Conservation (phyloP, 2,888 invertebrate species). For the Ormia ochracea region DNA sequence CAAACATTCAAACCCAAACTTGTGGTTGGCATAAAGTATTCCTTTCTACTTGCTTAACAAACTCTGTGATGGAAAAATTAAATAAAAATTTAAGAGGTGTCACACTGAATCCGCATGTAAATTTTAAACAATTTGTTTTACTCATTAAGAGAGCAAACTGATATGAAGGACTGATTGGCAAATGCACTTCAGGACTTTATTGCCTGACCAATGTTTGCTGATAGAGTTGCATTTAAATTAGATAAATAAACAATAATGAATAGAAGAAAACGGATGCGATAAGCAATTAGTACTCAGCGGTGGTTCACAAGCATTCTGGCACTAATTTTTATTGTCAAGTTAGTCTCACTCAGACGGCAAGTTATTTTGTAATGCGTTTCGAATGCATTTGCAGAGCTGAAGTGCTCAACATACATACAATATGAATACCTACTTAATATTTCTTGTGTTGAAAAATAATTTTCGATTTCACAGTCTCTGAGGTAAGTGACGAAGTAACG, state of each 20-base stretch:
- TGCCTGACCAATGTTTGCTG: background rate
- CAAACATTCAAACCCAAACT: slow-evolving; percentile 29
- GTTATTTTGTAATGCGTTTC: too few relatives aligned
- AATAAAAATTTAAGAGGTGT: slow-evolving; percentile 36
- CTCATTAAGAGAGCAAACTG: background rate
- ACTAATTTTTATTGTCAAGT: background rate
- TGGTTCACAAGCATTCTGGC: background rate
- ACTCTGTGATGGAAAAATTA: background rate
- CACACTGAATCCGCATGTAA: slow-evolving; percentile 29
- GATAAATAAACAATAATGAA: slow-evolving; percentile 2
- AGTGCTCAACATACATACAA: too few relatives aligned
- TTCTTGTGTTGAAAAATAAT: too few relatives aligned
- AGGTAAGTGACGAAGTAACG: too few relatives aligned
- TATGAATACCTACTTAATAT: too few relatives aligned
- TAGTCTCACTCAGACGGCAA: too few relatives aligned
- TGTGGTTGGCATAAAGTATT: slow-evolving; percentile 48
- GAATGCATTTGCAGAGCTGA: too few relatives aligned
- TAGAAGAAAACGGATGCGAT: background rate
- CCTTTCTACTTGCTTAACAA: background rate
- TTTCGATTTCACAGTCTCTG: too few relatives aligned
- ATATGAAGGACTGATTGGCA: slow-evolving; percentile 9
- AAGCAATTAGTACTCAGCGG: background rate
- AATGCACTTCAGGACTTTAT: slow-evolving; percentile 13
- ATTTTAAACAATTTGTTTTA: slow-evolving; percentile 44
- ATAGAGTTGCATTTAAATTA: slow-evolving; percentile 15